Evolutionary conservation across 2,113 vertebrate genomes (phyloP).

Genomic region (Tautogolabrus adspersus): DNA sequence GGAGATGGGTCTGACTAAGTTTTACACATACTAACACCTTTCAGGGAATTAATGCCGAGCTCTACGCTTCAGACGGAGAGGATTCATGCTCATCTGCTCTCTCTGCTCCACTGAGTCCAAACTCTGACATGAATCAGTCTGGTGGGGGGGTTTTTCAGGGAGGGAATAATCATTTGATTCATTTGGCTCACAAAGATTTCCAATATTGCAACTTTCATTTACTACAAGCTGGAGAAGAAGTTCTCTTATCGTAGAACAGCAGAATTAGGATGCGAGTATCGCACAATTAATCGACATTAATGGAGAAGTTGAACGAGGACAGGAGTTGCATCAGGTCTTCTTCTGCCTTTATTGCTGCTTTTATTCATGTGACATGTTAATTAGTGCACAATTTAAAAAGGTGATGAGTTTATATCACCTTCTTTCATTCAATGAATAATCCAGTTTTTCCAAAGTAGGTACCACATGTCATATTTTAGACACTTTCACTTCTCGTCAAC

Average conservation of each 20-base stretch:
- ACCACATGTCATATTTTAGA: neutral
- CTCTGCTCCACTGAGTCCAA: slow-evolving; percentile 57
- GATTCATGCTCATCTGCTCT: slow-evolving; percentile 61
- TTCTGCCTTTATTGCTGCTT: neutral
- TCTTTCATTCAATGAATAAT: neutral
- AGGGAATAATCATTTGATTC: slow-evolving; percentile 44
- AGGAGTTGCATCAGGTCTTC: neutral
- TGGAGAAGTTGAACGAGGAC: neutral
- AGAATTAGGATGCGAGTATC: neutral
- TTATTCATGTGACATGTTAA: too few species aligned
- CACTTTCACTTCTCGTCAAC: slow-evolving; percentile 4
- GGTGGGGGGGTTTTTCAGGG: slow-evolving; percentile 9
- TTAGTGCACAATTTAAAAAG: neutral
- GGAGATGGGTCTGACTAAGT: slow-evolving; percentile 31
- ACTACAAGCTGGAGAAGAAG: neutral
- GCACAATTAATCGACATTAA: neutral
- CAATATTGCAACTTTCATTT: neutral
- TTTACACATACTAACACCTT: slow-evolving; percentile 16
- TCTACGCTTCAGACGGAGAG: slow-evolving; percentile 18
- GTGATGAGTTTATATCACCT: neutral
- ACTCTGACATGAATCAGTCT: slow-evolving; percentile 11
- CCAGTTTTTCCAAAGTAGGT: slow-evolving; percentile 22
- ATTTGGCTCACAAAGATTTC: slow-evolving; percentile 6
- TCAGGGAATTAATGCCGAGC: slow-evolving; percentile 51
- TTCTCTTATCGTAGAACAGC: neutral